Percentiles rank a stretch among this genome's conserved stretches.
phyloP scores from a whole-genome alignment of 2,113 vertebrate genomes.

The Orthonyx spaldingii region DNA sequence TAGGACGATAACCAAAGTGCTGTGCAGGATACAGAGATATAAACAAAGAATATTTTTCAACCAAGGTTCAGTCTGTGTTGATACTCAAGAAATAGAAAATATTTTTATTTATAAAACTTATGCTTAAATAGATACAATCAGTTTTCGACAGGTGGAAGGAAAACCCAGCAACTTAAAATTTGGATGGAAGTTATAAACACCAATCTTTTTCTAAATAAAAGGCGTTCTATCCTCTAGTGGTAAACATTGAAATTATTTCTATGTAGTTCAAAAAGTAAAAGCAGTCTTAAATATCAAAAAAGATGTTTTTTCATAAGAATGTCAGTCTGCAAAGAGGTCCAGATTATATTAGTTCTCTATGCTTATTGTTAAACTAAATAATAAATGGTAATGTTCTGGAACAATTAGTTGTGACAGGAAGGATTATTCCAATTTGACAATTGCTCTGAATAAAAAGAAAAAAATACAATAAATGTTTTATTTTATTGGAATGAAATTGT shows the following conservation, averaged over 20 bases:
- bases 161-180: not conserved
- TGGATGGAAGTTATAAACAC: not conserved
- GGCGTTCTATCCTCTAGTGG: not conserved
- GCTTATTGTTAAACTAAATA: not conserved
- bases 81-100: not conserved
- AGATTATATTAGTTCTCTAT: not conserved
- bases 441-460: not conserved
- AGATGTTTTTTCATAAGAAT: not conserved
- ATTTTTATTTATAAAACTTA: not conserved
- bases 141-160: not conserved
- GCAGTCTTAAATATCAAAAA: not conserved
- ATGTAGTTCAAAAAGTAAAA: not conserved
- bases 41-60: not conserved
- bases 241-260: not conserved
- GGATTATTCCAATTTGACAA: not conserved
- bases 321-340: not conserved
- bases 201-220: not conserved
- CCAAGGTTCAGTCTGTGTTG: not conserved
- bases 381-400: not conserved
- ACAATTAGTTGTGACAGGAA: not conserved
- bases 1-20: not conserved
- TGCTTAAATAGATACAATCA: not conserved
- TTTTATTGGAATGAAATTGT: not conserved
- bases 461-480: not conserved
- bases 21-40: not conserved